phyloP scores from a whole-genome alignment of 2,797 vertebrate species.

The Sebastes paucispinis region DNA sequence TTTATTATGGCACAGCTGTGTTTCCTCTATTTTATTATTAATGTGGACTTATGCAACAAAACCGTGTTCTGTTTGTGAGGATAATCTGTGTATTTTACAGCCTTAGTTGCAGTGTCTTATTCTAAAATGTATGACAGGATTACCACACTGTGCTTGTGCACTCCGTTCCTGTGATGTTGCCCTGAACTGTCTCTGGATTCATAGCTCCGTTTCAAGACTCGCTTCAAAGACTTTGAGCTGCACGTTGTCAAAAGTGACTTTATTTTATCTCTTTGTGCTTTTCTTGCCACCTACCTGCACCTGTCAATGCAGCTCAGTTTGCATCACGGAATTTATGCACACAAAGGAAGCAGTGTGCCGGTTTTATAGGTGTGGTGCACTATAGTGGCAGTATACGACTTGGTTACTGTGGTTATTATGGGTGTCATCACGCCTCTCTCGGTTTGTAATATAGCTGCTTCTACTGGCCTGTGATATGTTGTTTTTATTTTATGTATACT shows the following conservation, averaged over 20 bases:
- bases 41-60: not conserved
- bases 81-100: slow-evolving; percentile 1
- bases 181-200: slow-evolving; percentile 32
- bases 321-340: slow-evolving; percentile 17
- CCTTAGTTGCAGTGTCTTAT: not conserved
- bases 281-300: slow-evolving; percentile 32
- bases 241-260: slow-evolving; percentile 35
- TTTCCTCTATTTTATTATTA: slow-evolving; percentile 5
- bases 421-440: slow-evolving; percentile 3
- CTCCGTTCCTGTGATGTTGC: slow-evolving; percentile 15
- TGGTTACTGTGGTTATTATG: slow-evolving; percentile 51
- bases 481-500: not conserved
- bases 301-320: slow-evolving; percentile 32
- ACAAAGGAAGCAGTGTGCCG: slow-evolving; percentile 47
- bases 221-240: slow-evolving; percentile 51
- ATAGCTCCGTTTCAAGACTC: slow-evolving; percentile 34
- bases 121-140: not conserved
- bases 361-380: slow-evolving; percentile 45
- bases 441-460: not conserved
- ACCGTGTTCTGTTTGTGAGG: not conserved
- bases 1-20: not conserved
- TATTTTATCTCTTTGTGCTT: slow-evolving; percentile 18
- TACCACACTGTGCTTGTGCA: not conserved
- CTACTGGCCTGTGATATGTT: not conserved
- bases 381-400: slow-evolving; percentile 20